phyloP scores from a whole-genome alignment of 30 jellyfish, hydroid and myxozoan species.

The Aurelia coerulea region DNA sequence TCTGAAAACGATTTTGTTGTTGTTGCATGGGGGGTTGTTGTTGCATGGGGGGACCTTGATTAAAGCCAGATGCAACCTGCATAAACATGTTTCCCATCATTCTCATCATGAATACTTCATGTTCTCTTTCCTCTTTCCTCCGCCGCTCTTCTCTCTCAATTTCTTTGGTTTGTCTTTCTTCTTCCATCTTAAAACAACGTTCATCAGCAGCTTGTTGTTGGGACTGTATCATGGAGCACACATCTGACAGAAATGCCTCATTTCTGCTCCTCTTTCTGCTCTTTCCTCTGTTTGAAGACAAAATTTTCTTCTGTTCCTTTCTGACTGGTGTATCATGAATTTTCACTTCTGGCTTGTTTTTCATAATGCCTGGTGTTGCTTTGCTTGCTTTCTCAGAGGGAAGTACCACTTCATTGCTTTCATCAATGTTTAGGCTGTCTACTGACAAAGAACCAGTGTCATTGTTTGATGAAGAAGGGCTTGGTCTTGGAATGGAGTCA shows the following conservation, averaged over 20 bases:
- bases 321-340: neutral
- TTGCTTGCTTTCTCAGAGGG: neutral
- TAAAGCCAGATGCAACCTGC: neutral
- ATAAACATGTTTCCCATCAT: slow-evolving; percentile 62
- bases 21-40: no score
- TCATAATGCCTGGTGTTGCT: neutral
- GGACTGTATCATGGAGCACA: neutral
- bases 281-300: neutral
- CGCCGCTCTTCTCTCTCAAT: slow-evolving; percentile 7
- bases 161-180: neutral
- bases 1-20: no score
- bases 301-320: neutral
- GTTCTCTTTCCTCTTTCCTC: slow-evolving; percentile 44
- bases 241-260: slow-evolving; percentile 26
- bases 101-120: slow-evolving; percentile 43
- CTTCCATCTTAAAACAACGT: slow-evolving; percentile 37
- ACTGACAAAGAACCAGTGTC: no score
- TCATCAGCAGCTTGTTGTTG: slow-evolving; percentile 51
- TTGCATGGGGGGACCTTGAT: neutral
- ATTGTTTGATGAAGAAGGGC: neutral
- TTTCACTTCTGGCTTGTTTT: neutral
- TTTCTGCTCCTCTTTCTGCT: slow-evolving; percentile 54
- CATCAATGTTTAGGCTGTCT: no score
- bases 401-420: no score
- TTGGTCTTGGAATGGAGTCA: neutral